Percentiles rank a stretch among this genome's conserved stretches.
Evolutionary conservation across 1,140 invertebrate species (phyloP).

Genomic region (Mizuhopecten yessoensis): DNA sequence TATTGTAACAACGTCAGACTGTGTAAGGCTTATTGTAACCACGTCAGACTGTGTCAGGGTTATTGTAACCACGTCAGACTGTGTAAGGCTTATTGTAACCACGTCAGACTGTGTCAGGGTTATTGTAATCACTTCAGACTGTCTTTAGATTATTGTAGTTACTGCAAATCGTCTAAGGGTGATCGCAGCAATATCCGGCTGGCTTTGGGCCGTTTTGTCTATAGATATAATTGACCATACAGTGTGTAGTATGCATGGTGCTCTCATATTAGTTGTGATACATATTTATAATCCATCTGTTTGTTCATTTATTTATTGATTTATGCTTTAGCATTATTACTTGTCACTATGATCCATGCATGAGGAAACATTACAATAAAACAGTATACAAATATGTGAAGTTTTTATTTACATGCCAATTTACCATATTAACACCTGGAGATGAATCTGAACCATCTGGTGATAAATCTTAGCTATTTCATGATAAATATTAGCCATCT

Average conservation of each 20-base stretch:
- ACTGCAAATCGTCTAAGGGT: neutral
- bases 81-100: too few relatives aligned
- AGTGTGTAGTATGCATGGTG: neutral
- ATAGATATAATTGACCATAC: neutral
- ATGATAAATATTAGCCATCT: too few relatives aligned
- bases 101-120: too few relatives aligned
- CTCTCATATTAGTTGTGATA: neutral
- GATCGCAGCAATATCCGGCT: neutral
- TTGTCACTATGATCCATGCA: neutral
- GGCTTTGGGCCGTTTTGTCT: neutral
- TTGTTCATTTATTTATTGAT: conserved; percentile 30
- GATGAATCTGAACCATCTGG: too few relatives aligned
- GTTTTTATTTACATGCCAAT: too few relatives aligned
- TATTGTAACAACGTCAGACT: too few relatives aligned
- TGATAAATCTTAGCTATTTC: too few relatives aligned
- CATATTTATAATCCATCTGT: neutral
- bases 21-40: too few relatives aligned
- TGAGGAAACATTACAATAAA: neutral
- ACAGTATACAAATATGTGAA: neutral
- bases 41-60: neutral
- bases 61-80: too few relatives aligned
- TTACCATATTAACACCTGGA: too few relatives aligned
- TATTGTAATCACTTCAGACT: neutral
- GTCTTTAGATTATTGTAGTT: neutral
- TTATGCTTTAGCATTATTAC: neutral